Base-by-base conservation (phyloP, 2,888 invertebrate species). In the Polia nebulosa region DNA sequence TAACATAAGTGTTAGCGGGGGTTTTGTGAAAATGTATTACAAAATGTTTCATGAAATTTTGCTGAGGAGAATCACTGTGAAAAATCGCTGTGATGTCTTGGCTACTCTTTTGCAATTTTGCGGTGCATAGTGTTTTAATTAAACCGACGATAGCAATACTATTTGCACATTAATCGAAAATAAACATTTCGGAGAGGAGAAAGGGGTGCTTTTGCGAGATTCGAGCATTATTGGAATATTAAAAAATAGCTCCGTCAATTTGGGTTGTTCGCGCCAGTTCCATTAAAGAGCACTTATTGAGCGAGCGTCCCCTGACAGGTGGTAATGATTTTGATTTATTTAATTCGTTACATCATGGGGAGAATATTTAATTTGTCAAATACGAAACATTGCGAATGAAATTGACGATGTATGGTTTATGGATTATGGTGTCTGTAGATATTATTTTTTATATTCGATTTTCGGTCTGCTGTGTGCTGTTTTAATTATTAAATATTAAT, bases 241-340 rank as follows among this genome's bases (percentile, higher is more conserved):
- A 72, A 78, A 79, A 81, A 80, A 75, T 67, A 44, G 65, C 68
- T 69, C 25, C 75, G 76, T 80, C 78, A 78, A 80, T 83, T 81
- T 81, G 73, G 66, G 70, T 59, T 83, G 85, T 82, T 85, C 82
- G 78, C 81, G 80, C 74, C 82, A 72, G 63, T 78, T 71, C 84
- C 83, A 86, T 88, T 86, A 86, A 85, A 87, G 81, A 84, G 83
- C 86, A 88, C 85, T 87, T 85, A 88, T 85, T 85, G 81, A 82
- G 74, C 76, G 78, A 77, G 80, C 82, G 83, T 80, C 77, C 77
- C 78, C 74, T 82, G 86, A 84, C 89, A 86, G 87, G 81, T 85
- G 82, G 84, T 84, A 79, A 83, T 83, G 76, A 87, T 85, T 86
- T 85, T 87, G 88, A 89, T 89, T 89, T 86, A 89, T 88, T 88